Percentiles rank a stretch among this genome's conserved stretches.
Conservation (phyloP, 2,113 vertebrate species). For the Herpailurus yagouaroundi region DNA sequence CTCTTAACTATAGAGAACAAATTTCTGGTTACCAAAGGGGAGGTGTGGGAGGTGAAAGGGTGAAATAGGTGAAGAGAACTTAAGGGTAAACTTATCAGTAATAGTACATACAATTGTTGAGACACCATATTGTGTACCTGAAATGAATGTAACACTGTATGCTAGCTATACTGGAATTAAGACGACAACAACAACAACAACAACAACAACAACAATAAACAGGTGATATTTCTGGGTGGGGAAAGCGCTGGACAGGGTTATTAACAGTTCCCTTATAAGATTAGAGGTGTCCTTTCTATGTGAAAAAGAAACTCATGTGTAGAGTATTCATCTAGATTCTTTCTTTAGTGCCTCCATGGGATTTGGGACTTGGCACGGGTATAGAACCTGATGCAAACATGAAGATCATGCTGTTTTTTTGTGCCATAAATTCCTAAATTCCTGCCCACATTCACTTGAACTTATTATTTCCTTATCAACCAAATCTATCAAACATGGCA, state of each 20-base stretch:
- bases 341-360: neutral
- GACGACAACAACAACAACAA: too few species aligned
- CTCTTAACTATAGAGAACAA: neutral
- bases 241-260: neutral
- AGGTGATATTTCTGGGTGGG: neutral
- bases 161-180: too few species aligned
- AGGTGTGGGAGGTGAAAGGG: neutral
- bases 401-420: neutral
- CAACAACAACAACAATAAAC: too few species aligned
- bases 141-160: neutral
- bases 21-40: neutral
- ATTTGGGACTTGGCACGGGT: too few species aligned
- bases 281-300: neutral
- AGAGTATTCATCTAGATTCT: neutral
- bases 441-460: neutral
- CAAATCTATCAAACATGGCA: neutral
- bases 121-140: neutral
- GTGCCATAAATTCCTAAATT: neutral
- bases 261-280: neutral
- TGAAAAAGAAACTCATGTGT: neutral
- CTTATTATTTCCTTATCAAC: neutral
- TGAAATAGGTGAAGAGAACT: neutral
- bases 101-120: neutral
- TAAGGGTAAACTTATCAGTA: neutral
- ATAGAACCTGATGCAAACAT: neutral